Base-by-base conservation (phyloP, 2,113 vertebrate genomes). In the Ramphastos sulfuratus region DNA sequence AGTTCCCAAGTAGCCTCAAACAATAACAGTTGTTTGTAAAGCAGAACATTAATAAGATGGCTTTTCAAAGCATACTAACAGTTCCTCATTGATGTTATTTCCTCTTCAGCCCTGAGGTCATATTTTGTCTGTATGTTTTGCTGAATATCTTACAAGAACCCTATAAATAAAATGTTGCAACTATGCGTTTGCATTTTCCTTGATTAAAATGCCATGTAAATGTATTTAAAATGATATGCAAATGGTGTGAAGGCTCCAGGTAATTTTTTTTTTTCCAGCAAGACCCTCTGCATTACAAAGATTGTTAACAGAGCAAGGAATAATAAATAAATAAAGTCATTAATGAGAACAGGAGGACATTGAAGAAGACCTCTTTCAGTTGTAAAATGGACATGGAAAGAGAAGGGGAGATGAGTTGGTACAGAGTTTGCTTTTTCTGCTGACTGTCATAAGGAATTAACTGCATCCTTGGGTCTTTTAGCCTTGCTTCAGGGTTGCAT, bases 121-220 rank as follows among this genome's bases (percentile, higher is more conserved):
- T 88, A 92, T 95, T 94, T 94, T 95, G 88, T 78, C 92, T 92
- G 63, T 81, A 55, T 84, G 63, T 93, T 95, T 96, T 88, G 27
- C 87, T 65, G 48, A 94, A 37, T 70, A 80, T 44, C 59, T 88
- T 76, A 33, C 37, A 93, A 75, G 80, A 95, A 88, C n/a, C 91
- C 87, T 88, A 94, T 88, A 94, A 95, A 94, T 94, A 95, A 91
- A 56, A 93, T 89, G 73, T 93, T 93, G 89, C 77, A 92, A 89
- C 76, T 58, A 19, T 67, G 58, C 4, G 19, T 92, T 94, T 93
- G 82, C 85, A 84, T 95, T 96, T 96, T 88, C 73, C 93, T 94
- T 95, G 93, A 96, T 96, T 96, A 93, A 95, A 94, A 94, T 88
- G 82, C 6, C 8, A 90, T 95, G 90, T 88, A 96, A 94, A 95